Evolutionary conservation across 2,888 invertebrate species (phyloP).

Genomic region (Lasioglossum leucozonium): DNA sequence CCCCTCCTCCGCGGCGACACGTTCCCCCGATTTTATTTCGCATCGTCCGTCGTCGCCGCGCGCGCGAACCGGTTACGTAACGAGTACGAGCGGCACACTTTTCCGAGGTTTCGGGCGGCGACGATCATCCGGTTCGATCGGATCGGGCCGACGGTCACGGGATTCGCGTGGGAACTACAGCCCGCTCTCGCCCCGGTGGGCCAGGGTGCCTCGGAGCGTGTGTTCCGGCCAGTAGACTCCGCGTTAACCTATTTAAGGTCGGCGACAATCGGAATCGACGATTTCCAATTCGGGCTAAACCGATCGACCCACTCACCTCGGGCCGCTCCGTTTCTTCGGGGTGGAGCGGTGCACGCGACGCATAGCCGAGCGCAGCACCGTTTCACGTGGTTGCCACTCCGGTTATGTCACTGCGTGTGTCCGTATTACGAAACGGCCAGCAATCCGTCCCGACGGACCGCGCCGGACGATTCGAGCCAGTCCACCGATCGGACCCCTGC

Average conservation of each 20-base stretch:
- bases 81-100: conserved; percentile 3
- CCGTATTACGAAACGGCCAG: conserved; percentile 20
- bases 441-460: neutral
- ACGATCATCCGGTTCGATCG: conserved; percentile 4
- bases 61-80: conserved; percentile 53
- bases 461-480: conserved; percentile 35
- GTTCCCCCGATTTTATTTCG: conserved; percentile 28
- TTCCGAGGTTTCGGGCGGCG: conserved; percentile 5
- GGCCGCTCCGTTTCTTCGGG: neutral
- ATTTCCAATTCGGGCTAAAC: too few species aligned
- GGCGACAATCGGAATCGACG: conserved; percentile 19
- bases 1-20: conserved; percentile 20
- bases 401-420: conserved; percentile 5
- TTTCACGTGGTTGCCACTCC: neutral
- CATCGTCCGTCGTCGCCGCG: too few species aligned
- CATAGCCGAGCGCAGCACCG: neutral
- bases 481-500: conserved; percentile 16
- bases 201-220: too few species aligned
- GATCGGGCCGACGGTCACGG: neutral
- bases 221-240: too few species aligned
- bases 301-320: neutral
- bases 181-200: too few species aligned
- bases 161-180: too few species aligned
- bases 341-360: conserved; percentile 13
- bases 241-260: conserved; percentile 52